Conservation (phyloP, 2,797 vertebrate species). For the Sebastes dallii region DNA sequence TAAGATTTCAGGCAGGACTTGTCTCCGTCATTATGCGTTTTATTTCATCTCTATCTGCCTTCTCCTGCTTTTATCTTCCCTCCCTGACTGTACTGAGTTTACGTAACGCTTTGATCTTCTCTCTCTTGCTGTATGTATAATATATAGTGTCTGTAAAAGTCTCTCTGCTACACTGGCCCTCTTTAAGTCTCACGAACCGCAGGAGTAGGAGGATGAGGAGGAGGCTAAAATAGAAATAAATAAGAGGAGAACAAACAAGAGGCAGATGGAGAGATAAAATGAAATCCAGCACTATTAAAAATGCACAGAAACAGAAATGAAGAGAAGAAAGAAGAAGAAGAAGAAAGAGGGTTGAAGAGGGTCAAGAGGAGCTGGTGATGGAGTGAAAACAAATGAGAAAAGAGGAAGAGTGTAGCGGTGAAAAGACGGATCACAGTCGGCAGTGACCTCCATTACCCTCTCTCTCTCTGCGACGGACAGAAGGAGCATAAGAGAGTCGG, state of each 20-base stretch:
- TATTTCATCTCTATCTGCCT: neutral
- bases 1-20: neutral
- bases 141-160: slow-evolving; percentile 20
- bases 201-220: neutral
- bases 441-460: slow-evolving; percentile 61
- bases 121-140: slow-evolving; percentile 39
- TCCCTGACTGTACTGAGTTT: neutral
- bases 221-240: neutral
- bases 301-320: slow-evolving; percentile 10
- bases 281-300: neutral
- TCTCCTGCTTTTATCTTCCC: slow-evolving; percentile 31
- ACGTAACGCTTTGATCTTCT: slow-evolving; percentile 39
- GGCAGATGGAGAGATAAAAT: neutral
- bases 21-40: neutral
- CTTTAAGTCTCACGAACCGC: neutral
- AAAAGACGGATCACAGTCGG: slow-evolving; percentile 27
- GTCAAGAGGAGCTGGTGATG: slow-evolving; percentile 14
- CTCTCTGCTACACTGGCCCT: neutral
- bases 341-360: neutral
- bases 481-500: neutral
- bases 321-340: neutral
- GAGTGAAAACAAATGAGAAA: slow-evolving; percentile 23
- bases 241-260: slow-evolving; percentile 11
- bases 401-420: slow-evolving; percentile 4
- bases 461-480: slow-evolving; percentile 8